A percentile compares a stretch with the other conserved stretches of the same genome.
These are phyloP conservation scores for Anoplius nigerrimus DNA, from an alignment of 2,888 invertebrate genomes.

Conservation along the genomic window DNA sequence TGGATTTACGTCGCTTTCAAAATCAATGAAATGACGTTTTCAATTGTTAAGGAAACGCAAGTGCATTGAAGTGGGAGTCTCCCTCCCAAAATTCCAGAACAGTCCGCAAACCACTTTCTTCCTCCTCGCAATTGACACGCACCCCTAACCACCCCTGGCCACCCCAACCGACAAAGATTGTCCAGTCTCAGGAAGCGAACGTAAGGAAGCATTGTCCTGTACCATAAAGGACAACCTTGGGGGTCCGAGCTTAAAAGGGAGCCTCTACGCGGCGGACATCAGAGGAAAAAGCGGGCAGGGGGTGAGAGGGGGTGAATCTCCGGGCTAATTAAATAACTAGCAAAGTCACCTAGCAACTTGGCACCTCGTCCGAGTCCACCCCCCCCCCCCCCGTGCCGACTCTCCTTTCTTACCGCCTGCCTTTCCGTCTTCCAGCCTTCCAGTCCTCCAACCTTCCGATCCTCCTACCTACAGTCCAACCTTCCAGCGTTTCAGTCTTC, in stretches of 20 bases:
- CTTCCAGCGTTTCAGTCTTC: background rate
- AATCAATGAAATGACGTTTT: no score
- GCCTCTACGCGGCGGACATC: conserved; percentile 1
- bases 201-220: conserved; percentile 10
- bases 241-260: background rate
- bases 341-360: conserved; percentile 71
- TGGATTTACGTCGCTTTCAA: no score
- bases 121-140: background rate
- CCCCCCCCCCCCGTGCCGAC: conserved; percentile 53
- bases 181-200: background rate
- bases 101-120: no score
- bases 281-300: conserved; percentile 47
- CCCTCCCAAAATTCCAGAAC: no score
- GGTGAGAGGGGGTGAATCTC: conserved; percentile 62
- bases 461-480: conserved; percentile 20
- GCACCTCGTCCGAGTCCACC: conserved; percentile 63
- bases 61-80: no score
- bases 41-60: no score
- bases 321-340: conserved; percentile 72
- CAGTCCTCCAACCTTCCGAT: background rate
- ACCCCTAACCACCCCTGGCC: background rate
- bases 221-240: conserved; percentile 18
- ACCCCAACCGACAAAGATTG: background rate
- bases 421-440: conserved; percentile 54
- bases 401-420: conserved; percentile 55